Evolutionary conservation across 2,888 invertebrate genomes (phyloP), one percentile per base, ranked within the genome.

Genomic region (Rosalia funebris): DNA sequence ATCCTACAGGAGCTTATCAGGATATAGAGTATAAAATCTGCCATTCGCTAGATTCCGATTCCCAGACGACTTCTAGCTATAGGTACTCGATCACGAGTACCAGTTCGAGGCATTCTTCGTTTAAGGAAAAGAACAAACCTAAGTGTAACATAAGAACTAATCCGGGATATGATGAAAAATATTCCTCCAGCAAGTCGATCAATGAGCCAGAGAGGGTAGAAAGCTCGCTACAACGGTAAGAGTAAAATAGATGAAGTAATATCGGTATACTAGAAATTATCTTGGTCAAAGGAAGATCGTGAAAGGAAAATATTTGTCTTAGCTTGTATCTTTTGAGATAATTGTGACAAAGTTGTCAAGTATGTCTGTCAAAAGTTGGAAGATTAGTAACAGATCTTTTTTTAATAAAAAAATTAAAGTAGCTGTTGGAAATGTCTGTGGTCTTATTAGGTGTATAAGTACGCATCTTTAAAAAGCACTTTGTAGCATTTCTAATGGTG

Each of bases 141-240:
- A 66, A 68, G 32, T 80, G 80, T 45, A 81, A 87, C 74, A 87
- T 87, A 37, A 84, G 86, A 64, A 86, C 86, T 0, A 87, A 87
- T 74, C 87, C 87, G 15, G 87, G 87, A 1, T 87, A 87, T 69
- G 86, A 87, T 68, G 70, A 75, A 44, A 65, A 72, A 47, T 79
- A 78, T 57, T 71, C 72, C 1, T 80, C 79, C 0, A 76, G 71
- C 46, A 80, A 77, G 64, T 78, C 77, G n/a, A 79, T 80, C 34
- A 78, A 77, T 60, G 77, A 77, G 48, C 83, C 84, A 39, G 83
- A 83, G 3, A 83, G 82, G 1, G 81, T 82, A 1, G 65, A 71
- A 12, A 83, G 80, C 0, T 82, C 83, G 0, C 45, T 65, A 11
- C 57, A 61, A 32, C 62, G 62, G 67, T 67, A 44, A 62, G 57